Percentiles rank a stretch among this genome's conserved stretches.
These are phyloP conservation scores for Rhynchomys soricoides DNA, from an alignment of 2,113 vertebrate genomes.

Conservation along the genomic window DNA sequence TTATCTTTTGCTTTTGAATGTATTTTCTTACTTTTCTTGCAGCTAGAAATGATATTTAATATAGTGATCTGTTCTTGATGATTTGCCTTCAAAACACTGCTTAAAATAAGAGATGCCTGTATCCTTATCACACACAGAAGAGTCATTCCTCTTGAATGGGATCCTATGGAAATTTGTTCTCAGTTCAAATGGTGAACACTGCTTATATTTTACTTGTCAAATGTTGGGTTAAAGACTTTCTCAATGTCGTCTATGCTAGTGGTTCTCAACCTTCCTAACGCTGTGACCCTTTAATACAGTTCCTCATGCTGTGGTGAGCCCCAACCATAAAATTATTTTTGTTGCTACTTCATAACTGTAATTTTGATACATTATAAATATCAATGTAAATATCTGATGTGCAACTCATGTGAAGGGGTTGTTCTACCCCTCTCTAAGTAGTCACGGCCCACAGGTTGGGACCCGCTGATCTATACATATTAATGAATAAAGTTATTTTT, in stretches of 20 bases:
- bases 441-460: neutral
- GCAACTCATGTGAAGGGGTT: neutral
- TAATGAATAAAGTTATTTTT: neutral
- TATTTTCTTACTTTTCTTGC: constrained; percentile 10
- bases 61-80: neutral
- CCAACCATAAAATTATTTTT: neutral
- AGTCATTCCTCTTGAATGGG: neutral
- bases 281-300: neutral
- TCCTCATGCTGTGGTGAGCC: neutral
- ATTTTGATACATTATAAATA: neutral
- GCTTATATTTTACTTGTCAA: neutral
- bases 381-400: neutral
- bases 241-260: neutral
- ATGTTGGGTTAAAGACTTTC: neutral
- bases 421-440: neutral
- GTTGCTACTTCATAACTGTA: neutral
- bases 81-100: neutral
- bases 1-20: constrained; percentile 37
- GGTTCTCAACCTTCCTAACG: neutral
- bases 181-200: constrained; percentile 12
- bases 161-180: neutral
- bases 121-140: neutral
- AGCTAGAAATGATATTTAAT: constrained; percentile 3
- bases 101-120: neutral
- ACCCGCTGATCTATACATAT: neutral